A percentile compares a stretch with the other conserved stretches of the same genome.
These are phyloP conservation scores for Gymnosoma rotundatum DNA, from an alignment of 2,888 invertebrate genomes.

Conservation along the genomic window DNA sequence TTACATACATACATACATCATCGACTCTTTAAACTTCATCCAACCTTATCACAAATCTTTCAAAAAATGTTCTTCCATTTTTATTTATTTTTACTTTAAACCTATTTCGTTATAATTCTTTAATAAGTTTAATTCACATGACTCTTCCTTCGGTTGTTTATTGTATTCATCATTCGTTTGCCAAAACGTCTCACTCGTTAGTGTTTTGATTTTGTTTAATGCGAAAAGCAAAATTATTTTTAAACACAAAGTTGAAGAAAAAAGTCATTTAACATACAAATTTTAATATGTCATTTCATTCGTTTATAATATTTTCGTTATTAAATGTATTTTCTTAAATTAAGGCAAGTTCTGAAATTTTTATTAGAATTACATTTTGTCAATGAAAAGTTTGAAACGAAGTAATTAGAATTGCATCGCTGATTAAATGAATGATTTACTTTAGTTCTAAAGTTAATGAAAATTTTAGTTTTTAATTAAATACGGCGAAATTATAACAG, in stretches of 20 bases:
- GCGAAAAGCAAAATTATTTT: constrained; percentile 62
- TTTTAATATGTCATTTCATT: not conserved
- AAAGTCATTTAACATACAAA: not conserved
- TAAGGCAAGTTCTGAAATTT: no score
- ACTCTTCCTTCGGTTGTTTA: constrained; percentile 51
- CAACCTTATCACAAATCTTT: constrained; percentile 71
- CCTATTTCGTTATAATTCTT: constrained; percentile 59
- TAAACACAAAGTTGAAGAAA: not conserved
- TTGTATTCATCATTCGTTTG: constrained; percentile 65
- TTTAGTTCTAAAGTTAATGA: no score
- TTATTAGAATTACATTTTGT: no score
- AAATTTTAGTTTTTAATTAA: no score
- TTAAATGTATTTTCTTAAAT: no score
- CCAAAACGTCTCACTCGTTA: constrained; percentile 68
- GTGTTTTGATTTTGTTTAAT: constrained; percentile 32
- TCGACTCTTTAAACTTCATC: constrained; percentile 43
- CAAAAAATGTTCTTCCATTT: constrained; percentile 54
- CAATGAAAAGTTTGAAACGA: no score
- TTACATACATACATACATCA: constrained; percentile 32
- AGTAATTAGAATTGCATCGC: no score
- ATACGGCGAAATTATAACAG: no score
- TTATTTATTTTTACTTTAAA: constrained; percentile 40
- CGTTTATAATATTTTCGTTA: no score
- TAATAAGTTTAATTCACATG: constrained; percentile 53
- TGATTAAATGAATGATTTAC: no score